Conservation (phyloP, 2,797 vertebrate genomes). For the Leptoclinus maculatus region DNA sequence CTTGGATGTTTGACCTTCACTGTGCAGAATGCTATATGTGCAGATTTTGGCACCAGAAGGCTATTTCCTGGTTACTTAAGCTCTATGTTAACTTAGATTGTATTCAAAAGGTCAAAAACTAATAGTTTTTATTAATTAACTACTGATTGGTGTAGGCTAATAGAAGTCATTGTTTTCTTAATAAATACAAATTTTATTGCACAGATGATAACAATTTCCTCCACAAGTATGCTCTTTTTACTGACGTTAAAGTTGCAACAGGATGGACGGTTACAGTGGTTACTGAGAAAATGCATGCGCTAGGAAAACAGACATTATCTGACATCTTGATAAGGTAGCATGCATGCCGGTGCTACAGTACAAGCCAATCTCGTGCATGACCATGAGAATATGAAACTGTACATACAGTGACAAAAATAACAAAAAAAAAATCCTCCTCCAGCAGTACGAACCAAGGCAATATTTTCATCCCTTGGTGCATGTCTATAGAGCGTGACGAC, state of each 20-base stretch:
- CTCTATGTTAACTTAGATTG: not conserved
- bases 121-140: not conserved
- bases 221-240: conserved; percentile 15
- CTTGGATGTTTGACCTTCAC: not conserved
- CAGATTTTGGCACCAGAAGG: not conserved
- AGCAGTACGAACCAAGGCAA: not conserved
- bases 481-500: not conserved
- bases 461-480: not conserved
- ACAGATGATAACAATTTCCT: conserved; percentile 19
- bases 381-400: not conserved
- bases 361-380: not conserved
- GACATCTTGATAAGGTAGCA: conserved; percentile 59
- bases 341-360: conserved; percentile 1
- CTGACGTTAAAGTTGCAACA: conserved; percentile 9
- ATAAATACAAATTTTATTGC: not conserved
- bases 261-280: conserved; percentile 44
- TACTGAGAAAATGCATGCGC: conserved; percentile 27
- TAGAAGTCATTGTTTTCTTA: not conserved
- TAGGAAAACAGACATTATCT: conserved; percentile 46
- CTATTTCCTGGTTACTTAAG: too few species aligned
- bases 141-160: not conserved
- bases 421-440: not conserved
- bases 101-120: not conserved
- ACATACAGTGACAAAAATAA: not conserved
- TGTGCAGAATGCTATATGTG: not conserved